Evolutionary conservation across 2,797 vertebrate species (phyloP).

Genomic region (Lutjanus argentimaculatus): DNA sequence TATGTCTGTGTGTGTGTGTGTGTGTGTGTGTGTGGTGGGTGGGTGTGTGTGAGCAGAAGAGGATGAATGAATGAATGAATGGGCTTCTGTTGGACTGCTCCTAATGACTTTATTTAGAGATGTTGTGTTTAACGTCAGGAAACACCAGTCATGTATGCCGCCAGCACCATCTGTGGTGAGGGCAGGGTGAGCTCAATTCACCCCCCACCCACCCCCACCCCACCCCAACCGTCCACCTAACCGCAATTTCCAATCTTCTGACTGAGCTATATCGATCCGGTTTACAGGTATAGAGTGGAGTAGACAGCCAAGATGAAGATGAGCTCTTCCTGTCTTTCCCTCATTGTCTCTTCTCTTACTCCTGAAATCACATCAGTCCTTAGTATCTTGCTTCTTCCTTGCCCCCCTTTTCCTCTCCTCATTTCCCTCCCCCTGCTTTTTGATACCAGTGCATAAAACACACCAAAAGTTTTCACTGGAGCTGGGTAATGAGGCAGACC

Average conservation of each 20-base stretch:
- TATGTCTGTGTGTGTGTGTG: slow-evolving; percentile 24
- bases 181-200: slow-evolving; percentile 86
- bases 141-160: slow-evolving; percentile 88
- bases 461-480: slow-evolving; percentile 98
- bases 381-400: slow-evolving; percentile 44
- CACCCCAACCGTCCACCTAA: neutral
- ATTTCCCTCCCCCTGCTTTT: slow-evolving; percentile 70
- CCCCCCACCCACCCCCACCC: slow-evolving; percentile 19
- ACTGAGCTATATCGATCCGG: slow-evolving; percentile 87
- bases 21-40: slow-evolving; percentile 16
- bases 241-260: slow-evolving; percentile 43
- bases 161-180: slow-evolving; percentile 88
- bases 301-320: slow-evolving; percentile 47
- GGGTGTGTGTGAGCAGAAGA: slow-evolving; percentile 21
- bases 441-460: slow-evolving; percentile 91
- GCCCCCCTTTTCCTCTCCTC: slow-evolving; percentile 12
- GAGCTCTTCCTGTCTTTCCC: slow-evolving; percentile 9
- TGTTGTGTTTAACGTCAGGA: slow-evolving; percentile 95
- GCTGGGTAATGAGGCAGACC: slow-evolving; percentile 99
- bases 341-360: slow-evolving; percentile 22
- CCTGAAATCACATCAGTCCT: slow-evolving; percentile 46
- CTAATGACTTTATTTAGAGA: slow-evolving; percentile 93
- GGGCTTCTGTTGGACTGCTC: slow-evolving; percentile 79
- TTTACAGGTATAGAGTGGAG: slow-evolving; percentile 75
- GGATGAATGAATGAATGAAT: slow-evolving; percentile 77